Base-by-base conservation (phyloP, 2,113 vertebrate species). In the Oxygymnocypris stewartii region DNA sequence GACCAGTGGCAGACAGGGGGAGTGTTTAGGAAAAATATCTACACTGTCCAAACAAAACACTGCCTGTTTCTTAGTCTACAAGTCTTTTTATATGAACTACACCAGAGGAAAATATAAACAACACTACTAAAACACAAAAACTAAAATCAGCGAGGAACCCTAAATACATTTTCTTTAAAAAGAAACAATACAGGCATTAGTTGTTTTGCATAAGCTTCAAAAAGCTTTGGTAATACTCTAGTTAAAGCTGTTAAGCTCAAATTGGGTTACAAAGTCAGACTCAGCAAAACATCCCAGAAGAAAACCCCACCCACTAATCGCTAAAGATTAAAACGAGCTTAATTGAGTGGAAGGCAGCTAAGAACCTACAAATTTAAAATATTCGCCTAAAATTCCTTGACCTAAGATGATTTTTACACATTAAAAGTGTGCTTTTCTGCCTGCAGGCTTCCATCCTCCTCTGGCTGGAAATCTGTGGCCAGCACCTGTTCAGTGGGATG, bases 401-500 rank as follows among this genome's bases (percentile, higher is more conserved):
- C 57, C 71, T 44, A 75, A 44, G 71, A 31, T 3, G 75, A 49
- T 49, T 71, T 51, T 31, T 47, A 44, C 25, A 49, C 44, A 49
- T 69, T 83, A 54, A 83, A 71, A 71, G 25, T 73, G 16, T 28
- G 23, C 79, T 69, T 82, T 69, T 69, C 42, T 31, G 80, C 44
- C 42, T 51, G 63, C 63, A 71, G 61, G 28, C 44, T 31, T 82
- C 44, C 63, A 8, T 67, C 79, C 25, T 80, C 37, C 79, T 63
- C 37, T 80, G 57, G 35, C 37, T 79, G 51, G 23, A 80, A 80
- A 80, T 80, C 31, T 79, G 51, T 42, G 78, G 78, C 51, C 54
- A 42, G 35, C 78, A 80, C 57, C 78, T 80, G 59, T 51, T 82
- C 18, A 49, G 25, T 82, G 61, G 20, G 80, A 67, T 71, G 63